Percentiles rank a stretch among this genome's conserved stretches.
phyloP scores from a whole-genome alignment of 2,797 vertebrate genomes.

The Holocentrus rufus region DNA sequence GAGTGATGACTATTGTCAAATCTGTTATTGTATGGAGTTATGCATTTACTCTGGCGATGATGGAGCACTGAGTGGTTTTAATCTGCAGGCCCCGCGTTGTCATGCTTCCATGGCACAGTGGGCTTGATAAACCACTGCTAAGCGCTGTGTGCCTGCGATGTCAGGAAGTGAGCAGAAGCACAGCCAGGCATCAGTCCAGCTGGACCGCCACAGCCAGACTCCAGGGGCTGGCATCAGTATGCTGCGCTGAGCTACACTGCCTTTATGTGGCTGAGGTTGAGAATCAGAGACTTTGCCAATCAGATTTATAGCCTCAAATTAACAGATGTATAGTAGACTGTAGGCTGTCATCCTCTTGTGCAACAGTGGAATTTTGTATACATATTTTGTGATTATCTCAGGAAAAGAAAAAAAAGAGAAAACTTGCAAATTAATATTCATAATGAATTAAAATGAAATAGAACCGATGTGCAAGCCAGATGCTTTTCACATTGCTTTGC shows the following conservation, averaged over 20 bases:
- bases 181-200: slow-evolving; percentile 72
- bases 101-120: slow-evolving; percentile 64
- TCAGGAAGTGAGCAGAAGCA: slow-evolving; percentile 62
- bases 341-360: slow-evolving; percentile 59
- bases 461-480: not conserved
- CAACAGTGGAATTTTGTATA: slow-evolving; percentile 20
- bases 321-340: slow-evolving; percentile 65
- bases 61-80: slow-evolving; percentile 67
- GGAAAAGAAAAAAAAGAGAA: slow-evolving; percentile 10
- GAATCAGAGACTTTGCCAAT: slow-evolving; percentile 60
- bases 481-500: not conserved
- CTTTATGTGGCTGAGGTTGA: slow-evolving; percentile 55
- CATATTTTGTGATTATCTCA: slow-evolving; percentile 21
- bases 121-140: slow-evolving; percentile 73
- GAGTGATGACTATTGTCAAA: slow-evolving; percentile 75
- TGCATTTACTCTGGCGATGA: slow-evolving; percentile 66
- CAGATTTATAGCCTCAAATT: slow-evolving; percentile 71
- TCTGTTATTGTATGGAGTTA: slow-evolving; percentile 66
- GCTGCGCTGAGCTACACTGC: slow-evolving; percentile 52
- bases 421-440: slow-evolving; percentile 30
- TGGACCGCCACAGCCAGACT: slow-evolving; percentile 59
- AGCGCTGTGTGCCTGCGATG: slow-evolving; percentile 57
- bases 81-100: slow-evolving; percentile 70
- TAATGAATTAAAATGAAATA: not conserved
- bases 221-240: slow-evolving; percentile 66